Conservation (phyloP, 2,113 vertebrate species). For the Columbina picui region DNA sequence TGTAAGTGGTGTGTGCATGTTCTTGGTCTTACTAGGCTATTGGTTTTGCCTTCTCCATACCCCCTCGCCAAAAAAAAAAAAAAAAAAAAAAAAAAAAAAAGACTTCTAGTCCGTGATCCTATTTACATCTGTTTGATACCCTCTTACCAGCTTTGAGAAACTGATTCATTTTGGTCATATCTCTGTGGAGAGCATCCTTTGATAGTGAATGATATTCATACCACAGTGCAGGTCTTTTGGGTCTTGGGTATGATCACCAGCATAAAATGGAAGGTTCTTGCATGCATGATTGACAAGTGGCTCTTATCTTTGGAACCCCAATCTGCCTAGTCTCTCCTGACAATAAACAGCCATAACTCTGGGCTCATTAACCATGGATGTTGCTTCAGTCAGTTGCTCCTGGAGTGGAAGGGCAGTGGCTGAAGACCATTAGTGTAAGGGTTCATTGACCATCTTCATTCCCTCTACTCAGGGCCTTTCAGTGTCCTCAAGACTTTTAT, state of each 20-base stretch:
- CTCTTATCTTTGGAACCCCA: background rate
- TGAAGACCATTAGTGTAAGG: background rate
- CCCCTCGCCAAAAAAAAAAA: no score
- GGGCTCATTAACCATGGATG: background rate
- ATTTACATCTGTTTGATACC: background rate
- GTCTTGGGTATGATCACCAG: rapidly evolving
- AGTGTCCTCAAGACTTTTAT: background rate
- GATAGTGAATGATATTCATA: background rate
- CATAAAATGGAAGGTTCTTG: background rate
- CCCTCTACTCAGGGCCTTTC: background rate
- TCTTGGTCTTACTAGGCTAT: background rate
- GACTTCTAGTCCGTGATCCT: background rate
- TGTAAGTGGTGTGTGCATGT: rapidly evolving
- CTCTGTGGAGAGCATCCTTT: background rate
- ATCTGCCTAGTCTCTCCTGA: background rate
- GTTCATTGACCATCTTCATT: background rate
- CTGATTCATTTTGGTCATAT: background rate
- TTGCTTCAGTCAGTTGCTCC: background rate
- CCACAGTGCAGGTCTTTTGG: background rate
- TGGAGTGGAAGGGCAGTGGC: background rate
- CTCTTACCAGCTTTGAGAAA: background rate
- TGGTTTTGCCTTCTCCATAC: background rate
- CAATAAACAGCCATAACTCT: background rate
- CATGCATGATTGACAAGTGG: background rate
- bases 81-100: no score